Evolutionary conservation across 2,797 vertebrate genomes (phyloP).

Genomic region (Enteromius paludinosus): DNA sequence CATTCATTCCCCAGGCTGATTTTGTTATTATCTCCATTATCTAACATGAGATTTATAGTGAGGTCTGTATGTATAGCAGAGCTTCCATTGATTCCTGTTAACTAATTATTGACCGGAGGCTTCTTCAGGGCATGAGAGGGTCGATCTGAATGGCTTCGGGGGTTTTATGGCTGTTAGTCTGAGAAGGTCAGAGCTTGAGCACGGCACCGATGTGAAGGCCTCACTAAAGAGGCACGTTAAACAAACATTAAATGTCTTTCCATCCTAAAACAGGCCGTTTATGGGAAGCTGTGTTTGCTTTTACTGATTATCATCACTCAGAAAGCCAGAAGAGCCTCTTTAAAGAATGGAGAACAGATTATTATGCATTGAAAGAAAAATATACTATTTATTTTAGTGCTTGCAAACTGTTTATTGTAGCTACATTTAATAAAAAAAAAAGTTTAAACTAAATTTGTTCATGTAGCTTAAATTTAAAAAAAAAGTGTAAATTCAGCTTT

Average conservation of each 20-base stretch:
- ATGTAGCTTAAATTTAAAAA: too few species aligned
- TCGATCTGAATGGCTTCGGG: constrained; percentile 61
- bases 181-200: constrained; percentile 47
- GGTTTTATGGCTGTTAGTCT: constrained; percentile 61
- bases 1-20: constrained; percentile 24
- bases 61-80: constrained; percentile 58
- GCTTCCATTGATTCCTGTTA: constrained; percentile 71
- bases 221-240: constrained; percentile 3
- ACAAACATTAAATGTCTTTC: constrained; percentile 21
- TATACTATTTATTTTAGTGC: too few species aligned
- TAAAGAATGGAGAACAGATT: neutral
- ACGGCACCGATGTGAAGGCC: neutral
- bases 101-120: constrained; percentile 70
- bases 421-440: too few species aligned
- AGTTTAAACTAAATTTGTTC: too few species aligned
- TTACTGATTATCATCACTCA: neutral
- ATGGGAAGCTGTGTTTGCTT: constrained; percentile 8
- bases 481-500: too few species aligned
- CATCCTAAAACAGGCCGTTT: constrained; percentile 10
- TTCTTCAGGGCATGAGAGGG: constrained; percentile 59
- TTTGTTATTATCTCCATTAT: constrained; percentile 51
- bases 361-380: neutral
- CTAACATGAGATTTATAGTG: constrained; percentile 37
- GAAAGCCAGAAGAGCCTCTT: neutral
- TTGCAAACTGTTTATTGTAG: too few species aligned